These are phyloP conservation scores for Plotosus lineatus DNA, from an alignment of 2,113 vertebrate species.

Conservation along the genomic window DNA sequence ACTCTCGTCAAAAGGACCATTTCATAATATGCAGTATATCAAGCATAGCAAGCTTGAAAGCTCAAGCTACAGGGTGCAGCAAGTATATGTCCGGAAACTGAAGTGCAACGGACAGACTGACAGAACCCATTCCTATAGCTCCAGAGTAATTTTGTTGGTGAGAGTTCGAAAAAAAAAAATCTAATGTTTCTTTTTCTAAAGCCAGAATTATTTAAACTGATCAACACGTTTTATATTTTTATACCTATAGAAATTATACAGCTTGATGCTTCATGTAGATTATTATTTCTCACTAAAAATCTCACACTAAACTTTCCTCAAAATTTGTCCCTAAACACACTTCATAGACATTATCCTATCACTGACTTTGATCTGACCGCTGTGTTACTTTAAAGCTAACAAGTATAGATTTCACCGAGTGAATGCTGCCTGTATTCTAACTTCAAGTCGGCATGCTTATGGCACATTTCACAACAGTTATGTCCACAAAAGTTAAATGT, in stretches of 20 bases:
- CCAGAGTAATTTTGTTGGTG: too few relatives aligned
- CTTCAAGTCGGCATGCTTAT: background rate
- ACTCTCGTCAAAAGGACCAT: too few relatives aligned
- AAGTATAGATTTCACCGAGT: background rate
- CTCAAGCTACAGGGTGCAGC: too few relatives aligned
- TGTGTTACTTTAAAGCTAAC: background rate
- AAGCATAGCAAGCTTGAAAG: too few relatives aligned
- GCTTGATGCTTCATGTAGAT: background rate
- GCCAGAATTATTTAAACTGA: background rate
- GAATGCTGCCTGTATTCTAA: background rate
- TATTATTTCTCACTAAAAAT: background rate
- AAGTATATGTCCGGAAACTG: too few relatives aligned
- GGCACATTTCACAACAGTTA: conserved; percentile 5
- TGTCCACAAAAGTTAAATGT: background rate
- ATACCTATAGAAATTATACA: background rate
- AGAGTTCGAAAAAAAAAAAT: too few relatives aligned
- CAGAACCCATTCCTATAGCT: too few relatives aligned
- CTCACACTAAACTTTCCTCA: background rate
- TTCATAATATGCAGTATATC: too few relatives aligned
- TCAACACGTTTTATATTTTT: background rate
- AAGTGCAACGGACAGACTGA: too few relatives aligned
- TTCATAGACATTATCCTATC: background rate
- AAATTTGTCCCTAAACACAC: background rate
- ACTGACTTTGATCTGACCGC: background rate
- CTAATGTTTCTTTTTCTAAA: background rate